A percentile compares a stretch with the other conserved stretches of the same genome.
Conservation (phyloP, 2,797 vertebrate genomes). For the Rhinogobio ventralis region DNA sequence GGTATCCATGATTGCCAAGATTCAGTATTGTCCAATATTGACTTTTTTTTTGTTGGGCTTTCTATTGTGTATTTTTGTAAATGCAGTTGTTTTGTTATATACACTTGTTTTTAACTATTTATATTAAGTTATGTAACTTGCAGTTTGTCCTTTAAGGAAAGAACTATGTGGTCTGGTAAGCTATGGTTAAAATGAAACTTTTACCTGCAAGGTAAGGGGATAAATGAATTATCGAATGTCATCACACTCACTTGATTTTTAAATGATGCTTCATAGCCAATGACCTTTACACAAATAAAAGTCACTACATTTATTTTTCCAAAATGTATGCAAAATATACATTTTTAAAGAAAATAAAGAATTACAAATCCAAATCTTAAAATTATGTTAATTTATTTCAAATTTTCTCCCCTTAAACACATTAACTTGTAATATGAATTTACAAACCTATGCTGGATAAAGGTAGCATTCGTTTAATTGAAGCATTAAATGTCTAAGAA, state of each 20-base stretch:
- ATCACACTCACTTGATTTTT: constrained; percentile 22
- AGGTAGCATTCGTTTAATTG: neutral
- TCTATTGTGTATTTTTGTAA: constrained; percentile 78
- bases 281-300: constrained; percentile 8
- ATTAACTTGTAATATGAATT: neutral
- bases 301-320: constrained; percentile 23
- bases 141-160: constrained; percentile 44
- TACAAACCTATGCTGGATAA: neutral
- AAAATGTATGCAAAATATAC: constrained; percentile 2
- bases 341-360: constrained; percentile 25
- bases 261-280: neutral
- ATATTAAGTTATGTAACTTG: constrained; percentile 79
- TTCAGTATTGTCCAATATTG: constrained; percentile 39
- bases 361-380: neutral
- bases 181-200: constrained; percentile 25
- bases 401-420: neutral
- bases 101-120: constrained; percentile 89
- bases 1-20: constrained; percentile 19
- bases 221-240: constrained; percentile 3
- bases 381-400: constrained; percentile 9
- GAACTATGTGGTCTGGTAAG: constrained; percentile 45
- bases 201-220: neutral
- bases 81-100: constrained; percentile 71
- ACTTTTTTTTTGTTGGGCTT: neutral
- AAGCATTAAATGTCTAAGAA: neutral